Evolutionary conservation across 2,113 vertebrate species (phyloP).

Genomic region (Anhinga rufa): DNA sequence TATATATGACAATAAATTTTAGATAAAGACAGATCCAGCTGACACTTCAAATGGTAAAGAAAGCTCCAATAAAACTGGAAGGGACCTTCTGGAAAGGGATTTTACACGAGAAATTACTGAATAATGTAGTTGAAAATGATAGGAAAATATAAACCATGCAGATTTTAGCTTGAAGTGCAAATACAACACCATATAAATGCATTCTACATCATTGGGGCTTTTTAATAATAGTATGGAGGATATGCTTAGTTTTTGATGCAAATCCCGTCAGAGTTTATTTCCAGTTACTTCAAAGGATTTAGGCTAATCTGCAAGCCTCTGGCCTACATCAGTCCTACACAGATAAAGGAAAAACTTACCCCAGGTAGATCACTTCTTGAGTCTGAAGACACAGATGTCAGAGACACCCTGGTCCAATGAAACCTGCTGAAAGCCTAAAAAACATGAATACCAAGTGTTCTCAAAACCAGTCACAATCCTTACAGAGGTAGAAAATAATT

Average conservation of each 20-base stretch:
- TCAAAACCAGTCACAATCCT: not conserved
- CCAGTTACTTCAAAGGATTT: not conserved
- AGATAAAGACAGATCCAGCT: not conserved
- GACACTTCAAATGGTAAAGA: not conserved
- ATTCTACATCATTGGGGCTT: rapidly evolving
- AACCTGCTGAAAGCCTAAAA: not conserved
- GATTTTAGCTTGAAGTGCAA: not conserved
- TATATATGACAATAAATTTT: not conserved
- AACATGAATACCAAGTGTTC: not conserved
- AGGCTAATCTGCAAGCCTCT: not conserved
- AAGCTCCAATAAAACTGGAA: not conserved
- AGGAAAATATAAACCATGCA: not conserved
- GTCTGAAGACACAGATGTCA: not conserved
- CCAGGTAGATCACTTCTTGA: not conserved
- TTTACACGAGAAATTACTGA: not conserved
- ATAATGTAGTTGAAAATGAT: not conserved
- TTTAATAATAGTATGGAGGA: not conserved
- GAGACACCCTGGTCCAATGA: not conserved
- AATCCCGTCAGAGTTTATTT: not conserved
- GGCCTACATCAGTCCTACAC: not conserved
- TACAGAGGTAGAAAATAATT: not conserved
- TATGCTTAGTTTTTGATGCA: not conserved
- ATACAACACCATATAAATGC: not conserved
- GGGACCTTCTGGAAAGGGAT: not conserved
- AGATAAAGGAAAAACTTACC: not conserved